These are phyloP conservation scores for Florisuga fusca DNA, from an alignment of 2,797 vertebrate genomes.

Conservation along the genomic window DNA sequence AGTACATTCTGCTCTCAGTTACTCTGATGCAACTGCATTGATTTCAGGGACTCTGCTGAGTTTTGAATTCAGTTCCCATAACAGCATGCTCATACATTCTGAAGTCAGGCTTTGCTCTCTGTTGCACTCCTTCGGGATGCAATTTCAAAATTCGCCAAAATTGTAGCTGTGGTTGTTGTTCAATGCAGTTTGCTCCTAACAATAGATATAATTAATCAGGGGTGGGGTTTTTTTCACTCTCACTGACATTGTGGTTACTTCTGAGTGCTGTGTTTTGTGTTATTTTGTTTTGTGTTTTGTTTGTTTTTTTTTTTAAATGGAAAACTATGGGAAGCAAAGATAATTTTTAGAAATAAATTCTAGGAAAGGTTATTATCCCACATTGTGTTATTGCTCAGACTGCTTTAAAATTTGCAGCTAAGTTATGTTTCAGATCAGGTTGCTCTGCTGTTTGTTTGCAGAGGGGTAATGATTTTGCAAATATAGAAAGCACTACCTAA, in stretches of 20 bases:
- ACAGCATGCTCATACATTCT: neutral
- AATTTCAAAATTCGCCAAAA: conserved; percentile 41
- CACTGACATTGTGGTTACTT: neutral
- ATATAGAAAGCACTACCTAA: neutral
- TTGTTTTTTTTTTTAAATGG: neutral
- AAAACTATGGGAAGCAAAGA: neutral
- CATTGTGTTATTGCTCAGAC: neutral
- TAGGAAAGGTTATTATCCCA: neutral
- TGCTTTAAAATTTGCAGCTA: conserved; percentile 28
- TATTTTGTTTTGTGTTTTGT: neutral
- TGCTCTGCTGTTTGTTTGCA: conserved; percentile 10
- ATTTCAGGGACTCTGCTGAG: conserved; percentile 19
- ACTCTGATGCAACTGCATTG: neutral
- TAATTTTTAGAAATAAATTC: conserved; percentile 27
- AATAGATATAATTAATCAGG: conserved; percentile 17
- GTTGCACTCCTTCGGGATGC: neutral
- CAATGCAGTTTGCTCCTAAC: conserved; percentile 10
- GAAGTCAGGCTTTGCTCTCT: neutral
- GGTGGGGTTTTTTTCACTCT: neutral
- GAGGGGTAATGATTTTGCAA: conserved; percentile 7
- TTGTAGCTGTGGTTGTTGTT: neutral
- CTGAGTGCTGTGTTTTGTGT: neutral
- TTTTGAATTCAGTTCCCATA: neutral
- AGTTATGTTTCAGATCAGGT: neutral
- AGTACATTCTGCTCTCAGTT: conserved; percentile 8